A percentile compares a stretch with the other conserved stretches of the same genome.
phyloP scores from a whole-genome alignment of 2,113 vertebrate genomes.

The Hystrix brachyura region DNA sequence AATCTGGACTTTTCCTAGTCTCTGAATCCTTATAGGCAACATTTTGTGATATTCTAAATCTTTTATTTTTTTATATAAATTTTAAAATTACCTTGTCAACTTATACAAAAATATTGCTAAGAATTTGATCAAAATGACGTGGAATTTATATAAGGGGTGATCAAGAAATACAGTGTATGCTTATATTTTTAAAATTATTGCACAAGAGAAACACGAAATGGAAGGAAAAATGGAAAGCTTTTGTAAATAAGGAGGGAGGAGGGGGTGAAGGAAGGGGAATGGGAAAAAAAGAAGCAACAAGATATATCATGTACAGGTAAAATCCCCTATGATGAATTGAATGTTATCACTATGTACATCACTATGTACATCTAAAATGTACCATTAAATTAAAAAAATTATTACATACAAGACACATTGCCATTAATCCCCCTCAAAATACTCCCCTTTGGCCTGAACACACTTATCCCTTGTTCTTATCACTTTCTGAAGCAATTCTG shows the following conservation, averaged over 20 bases:
- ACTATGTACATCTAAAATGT: too few species aligned
- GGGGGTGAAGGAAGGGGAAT: too few species aligned
- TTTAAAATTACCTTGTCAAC: not conserved
- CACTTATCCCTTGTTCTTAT: not conserved
- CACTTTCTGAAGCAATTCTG: not conserved
- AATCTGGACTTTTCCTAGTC: not conserved
- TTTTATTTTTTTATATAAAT: not conserved
- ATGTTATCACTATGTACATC: too few species aligned
- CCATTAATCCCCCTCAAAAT: not conserved
- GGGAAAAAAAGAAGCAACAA: too few species aligned
- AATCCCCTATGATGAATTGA: too few species aligned
- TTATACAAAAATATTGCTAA: not conserved
- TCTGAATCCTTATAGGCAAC: not conserved
- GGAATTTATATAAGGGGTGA: not conserved
- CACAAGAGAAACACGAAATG: not conserved
- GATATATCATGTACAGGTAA: too few species aligned
- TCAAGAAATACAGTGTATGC: not conserved
- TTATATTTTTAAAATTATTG: not conserved
- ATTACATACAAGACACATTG: not conserved
- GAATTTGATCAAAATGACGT: not conserved
- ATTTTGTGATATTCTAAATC: not conserved
- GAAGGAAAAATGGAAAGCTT: too few species aligned
- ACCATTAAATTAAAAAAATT: not conserved
- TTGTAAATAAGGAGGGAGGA: too few species aligned
- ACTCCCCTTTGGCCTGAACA: not conserved